Percentiles rank a stretch among this genome's conserved stretches.
phyloP scores from a whole-genome alignment of 2,113 vertebrate genomes.

The Osmerus mordax region DNA sequence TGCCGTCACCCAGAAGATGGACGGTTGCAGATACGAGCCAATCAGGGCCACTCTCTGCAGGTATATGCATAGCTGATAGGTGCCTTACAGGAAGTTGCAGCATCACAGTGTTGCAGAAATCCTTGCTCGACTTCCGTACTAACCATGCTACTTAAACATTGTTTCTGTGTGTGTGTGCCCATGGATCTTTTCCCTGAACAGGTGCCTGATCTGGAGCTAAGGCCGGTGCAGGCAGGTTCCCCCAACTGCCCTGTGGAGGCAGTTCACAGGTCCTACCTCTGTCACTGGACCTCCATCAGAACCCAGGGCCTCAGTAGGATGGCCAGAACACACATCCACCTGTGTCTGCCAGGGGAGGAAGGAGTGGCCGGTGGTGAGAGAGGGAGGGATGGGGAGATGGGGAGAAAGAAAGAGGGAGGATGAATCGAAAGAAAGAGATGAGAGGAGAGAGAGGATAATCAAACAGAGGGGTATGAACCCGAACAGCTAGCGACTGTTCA shows the following conservation, averaged over 20 bases:
- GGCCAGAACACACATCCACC: slow-evolving; percentile 67
- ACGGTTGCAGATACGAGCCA: slow-evolving; percentile 79
- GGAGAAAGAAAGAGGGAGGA: no score
- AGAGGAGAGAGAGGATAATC: no score
- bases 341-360: slow-evolving; percentile 58
- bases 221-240: slow-evolving; percentile 30
- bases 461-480: no score
- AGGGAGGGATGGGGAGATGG: neutral
- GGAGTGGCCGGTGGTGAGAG: slow-evolving; percentile 56
- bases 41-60: slow-evolving; percentile 86
- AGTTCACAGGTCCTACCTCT: slow-evolving; percentile 68
- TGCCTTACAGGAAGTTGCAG: no score
- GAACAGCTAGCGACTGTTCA: no score
- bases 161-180: no score
- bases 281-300: slow-evolving; percentile 66
- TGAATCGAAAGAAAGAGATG: no score
- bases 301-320: slow-evolving; percentile 57
- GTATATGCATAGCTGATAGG: slow-evolving; percentile 53
- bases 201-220: slow-evolving; percentile 67
- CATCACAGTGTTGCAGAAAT: no score
- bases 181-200: slow-evolving; percentile 20
- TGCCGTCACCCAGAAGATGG: slow-evolving; percentile 60
- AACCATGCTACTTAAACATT: no score
- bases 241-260: slow-evolving; percentile 55
- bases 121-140: no score